A percentile compares a stretch with the other conserved stretches of the same genome.
These are phyloP conservation scores for Austrolebias charrua DNA, from an alignment of 2,797 vertebrate species.

Conservation along the genomic window DNA sequence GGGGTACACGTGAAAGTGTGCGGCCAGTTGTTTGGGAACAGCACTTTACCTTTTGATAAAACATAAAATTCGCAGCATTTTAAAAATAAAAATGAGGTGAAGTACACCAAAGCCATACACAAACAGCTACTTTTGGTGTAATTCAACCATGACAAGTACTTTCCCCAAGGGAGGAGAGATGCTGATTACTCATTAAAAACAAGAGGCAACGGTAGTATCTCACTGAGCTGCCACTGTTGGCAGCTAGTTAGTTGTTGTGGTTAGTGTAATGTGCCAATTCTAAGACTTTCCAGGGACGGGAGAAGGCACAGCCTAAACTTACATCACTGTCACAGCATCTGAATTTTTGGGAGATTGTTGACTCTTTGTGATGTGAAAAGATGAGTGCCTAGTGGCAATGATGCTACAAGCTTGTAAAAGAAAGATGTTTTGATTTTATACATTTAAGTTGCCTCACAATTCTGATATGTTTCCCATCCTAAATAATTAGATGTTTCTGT, in stretches of 20 bases:
- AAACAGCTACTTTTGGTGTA: slow-evolving; percentile 42
- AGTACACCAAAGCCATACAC: slow-evolving; percentile 48
- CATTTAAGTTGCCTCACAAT: slow-evolving; percentile 18
- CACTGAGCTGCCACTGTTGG: no score
- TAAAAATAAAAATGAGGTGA: slow-evolving; percentile 37
- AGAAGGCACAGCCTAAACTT: no score
- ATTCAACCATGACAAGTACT: slow-evolving; percentile 56
- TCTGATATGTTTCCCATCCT: slow-evolving; percentile 33
- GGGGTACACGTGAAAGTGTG: slow-evolving; percentile 32
- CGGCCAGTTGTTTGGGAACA: slow-evolving; percentile 44
- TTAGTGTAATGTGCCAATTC: no score
- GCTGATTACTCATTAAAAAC: slow-evolving; percentile 51
- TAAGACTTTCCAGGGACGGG: no score
- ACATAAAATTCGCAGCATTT: slow-evolving; percentile 55
- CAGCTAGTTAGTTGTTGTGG: no score
- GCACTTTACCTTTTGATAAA: slow-evolving; percentile 40
- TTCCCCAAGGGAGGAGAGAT: slow-evolving; percentile 24
- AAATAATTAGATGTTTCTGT: slow-evolving; percentile 42
- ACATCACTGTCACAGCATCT: no score
- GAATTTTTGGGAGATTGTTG: no score
- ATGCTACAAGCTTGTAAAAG: no score
- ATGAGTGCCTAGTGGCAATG: no score
- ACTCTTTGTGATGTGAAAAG: no score
- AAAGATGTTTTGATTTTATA: slow-evolving; percentile 24
- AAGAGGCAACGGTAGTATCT: slow-evolving; percentile 5